Evolutionary conservation across 2,113 vertebrate species (phyloP), one percentile per base, ranked within the genome.

Genomic region (Lasiurus cinereus): DNA sequence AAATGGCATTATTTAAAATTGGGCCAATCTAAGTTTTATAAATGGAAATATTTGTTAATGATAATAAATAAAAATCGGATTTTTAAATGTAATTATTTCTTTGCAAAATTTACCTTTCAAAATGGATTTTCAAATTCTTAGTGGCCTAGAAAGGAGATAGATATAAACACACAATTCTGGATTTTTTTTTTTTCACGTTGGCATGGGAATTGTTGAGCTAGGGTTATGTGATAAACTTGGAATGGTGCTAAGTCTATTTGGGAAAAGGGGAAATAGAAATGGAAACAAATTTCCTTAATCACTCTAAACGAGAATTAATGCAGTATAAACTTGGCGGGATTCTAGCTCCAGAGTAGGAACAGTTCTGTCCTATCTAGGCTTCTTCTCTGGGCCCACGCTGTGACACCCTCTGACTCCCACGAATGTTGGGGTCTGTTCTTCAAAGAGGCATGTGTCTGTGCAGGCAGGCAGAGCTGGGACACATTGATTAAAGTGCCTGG

Each of bases 401-500:
- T 83, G 78, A 94, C 73, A 83, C 46, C 76, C 52, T 95, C 39
- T 95, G 93, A 89, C 74, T 73, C 14, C 14, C 88, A 90, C 73
- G 86, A 95, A 96, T 67, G 22, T 79, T 59, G 36, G 46, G 77
- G 56, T 76, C 74, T 90, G 46, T 74, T 43, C 33, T 74, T 83
- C 52, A 73, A 83, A 70, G 12, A 88, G 76, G 21, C 0, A 0
- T 8, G 10, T 39, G n/a, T 46, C 64, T 80, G 46, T 48, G 14
- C 77, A 95, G 73, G n/a, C 90, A 72, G 64, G 33, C 13, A 67
- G 52, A 12, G 7, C 56, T 88, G 39, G 88, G 78, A 90, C 18
- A 52, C 85, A 94, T 76, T 95, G 96, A 97, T 92, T 92, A 90
- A 95, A 90, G 62, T 66, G 56, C 66, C 64, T 69, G 39, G 56